Evolutionary conservation across 2,888 invertebrate species (phyloP), one percentile per base, ranked within the genome.

Genomic region (Cacoxenus indagator): DNA sequence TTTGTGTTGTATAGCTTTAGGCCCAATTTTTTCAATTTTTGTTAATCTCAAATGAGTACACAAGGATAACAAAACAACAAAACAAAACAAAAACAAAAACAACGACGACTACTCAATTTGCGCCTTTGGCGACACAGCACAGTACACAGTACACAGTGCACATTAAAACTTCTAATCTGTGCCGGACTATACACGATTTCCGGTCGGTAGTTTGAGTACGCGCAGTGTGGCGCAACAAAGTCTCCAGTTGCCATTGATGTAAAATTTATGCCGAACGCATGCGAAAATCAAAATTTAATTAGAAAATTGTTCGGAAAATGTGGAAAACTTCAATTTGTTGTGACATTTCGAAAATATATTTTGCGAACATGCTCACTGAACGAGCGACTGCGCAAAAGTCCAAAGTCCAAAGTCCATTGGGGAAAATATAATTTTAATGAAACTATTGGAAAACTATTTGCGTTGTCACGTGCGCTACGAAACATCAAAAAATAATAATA

Each of bases 221-320:
- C 14, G 8, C 9, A 37, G 37, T n/a, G 1, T 22, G 9, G 51
- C 9, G 11, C 51, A 22, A 19, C 51, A 51, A 11, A 14, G 48
- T 6, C n/a, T 1, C n/a, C n/a, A 48, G 17, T 61, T 19, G 61
- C 67, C 26, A 17, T 59, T 46, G 55, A 45, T 43, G 37, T 9
- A 54, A 29, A 81, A 83, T 81, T 81, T 81, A 81, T 81, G 83
- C 76, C 74, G 76, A 81, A 81, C 81, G 79, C 78, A 81, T 82
- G 78, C 78, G 76, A 79, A 80, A 79, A 81, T 79, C 83, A 82
- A 79, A 83, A 81, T 81, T 81, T 83, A 81, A 81, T 81, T 83
- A 81, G 81, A 83, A 81, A 83, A 81, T 81, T 78, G 79, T 76
- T 81, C 81, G 83, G 77, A 73, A 67, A 54, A 24, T 31, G 59